Evolutionary conservation across 2,888 invertebrate genomes (phyloP).

Genomic region (Caenorhabditis sp.): DNA sequence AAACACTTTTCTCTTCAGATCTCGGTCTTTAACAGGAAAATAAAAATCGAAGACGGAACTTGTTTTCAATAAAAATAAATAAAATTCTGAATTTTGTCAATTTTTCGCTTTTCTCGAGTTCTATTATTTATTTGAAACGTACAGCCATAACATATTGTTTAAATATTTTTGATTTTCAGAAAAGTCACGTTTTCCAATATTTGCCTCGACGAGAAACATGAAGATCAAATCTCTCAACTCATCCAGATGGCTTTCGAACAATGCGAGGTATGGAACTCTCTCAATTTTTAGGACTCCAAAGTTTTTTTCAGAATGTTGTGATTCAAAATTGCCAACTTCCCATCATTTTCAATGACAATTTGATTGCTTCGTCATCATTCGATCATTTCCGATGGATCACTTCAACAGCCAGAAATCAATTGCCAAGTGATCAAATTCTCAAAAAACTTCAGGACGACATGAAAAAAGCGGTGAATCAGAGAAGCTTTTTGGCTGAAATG

Average conservation of each 20-base stretch:
- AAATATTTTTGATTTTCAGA: constrained; percentile 13
- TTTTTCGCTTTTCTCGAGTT: too few relatives aligned
- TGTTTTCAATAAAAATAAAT: too few relatives aligned
- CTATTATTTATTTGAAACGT: too few relatives aligned
- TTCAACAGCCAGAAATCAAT: constrained; percentile 6
- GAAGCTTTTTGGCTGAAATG: constrained; percentile 38
- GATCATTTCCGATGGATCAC: constrained; percentile 40
- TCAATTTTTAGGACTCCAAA: too few relatives aligned
- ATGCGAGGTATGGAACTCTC: constrained; percentile 17
- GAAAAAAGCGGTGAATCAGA: constrained; percentile 20
- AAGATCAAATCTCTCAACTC: constrained; percentile 1
- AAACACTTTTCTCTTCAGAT: too few relatives aligned
- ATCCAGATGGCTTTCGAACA: constrained; percentile 16
- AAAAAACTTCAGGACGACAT: constrained; percentile 39
- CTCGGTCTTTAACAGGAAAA: too few relatives aligned
- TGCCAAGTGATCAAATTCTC: constrained; percentile 21
- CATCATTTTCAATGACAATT: constrained; percentile 2
- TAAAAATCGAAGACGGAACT: too few relatives aligned
- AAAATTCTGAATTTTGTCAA: too few relatives aligned
- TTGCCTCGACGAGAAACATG: not conserved
- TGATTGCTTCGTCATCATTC: constrained; percentile 19
- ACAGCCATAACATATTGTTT: too few relatives aligned
- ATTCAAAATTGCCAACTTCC: constrained; percentile 22
- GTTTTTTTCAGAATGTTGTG: constrained; percentile 23
- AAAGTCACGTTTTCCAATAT: constrained; percentile 18